Percentiles rank a stretch among this genome's conserved stretches.
phyloP scores from a whole-genome alignment of 2,113 vertebrate species.

The Calidris pygmaea region DNA sequence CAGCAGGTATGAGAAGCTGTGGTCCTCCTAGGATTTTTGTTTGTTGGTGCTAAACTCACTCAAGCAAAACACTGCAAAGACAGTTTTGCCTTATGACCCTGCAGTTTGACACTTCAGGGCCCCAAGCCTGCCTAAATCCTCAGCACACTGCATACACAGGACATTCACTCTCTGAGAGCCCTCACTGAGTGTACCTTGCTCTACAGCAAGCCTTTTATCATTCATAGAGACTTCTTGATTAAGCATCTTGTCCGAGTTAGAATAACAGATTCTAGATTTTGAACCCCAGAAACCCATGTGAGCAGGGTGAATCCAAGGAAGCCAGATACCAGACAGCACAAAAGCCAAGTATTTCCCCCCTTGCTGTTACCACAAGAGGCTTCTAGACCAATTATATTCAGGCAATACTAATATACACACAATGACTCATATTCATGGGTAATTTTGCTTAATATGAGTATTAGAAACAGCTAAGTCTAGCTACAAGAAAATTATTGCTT shows the following conservation, averaged over 20 bases:
- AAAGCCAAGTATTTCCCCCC: background rate
- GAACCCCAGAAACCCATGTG: background rate
- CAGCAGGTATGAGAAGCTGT: background rate
- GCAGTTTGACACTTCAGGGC: background rate
- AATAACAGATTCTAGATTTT: background rate
- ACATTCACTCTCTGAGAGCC: background rate
- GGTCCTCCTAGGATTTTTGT: background rate
- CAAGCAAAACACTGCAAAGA: background rate
- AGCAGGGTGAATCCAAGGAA: background rate
- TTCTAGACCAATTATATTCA: background rate
- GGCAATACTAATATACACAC: background rate
- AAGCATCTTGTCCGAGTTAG: background rate
- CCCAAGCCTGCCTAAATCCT: background rate
- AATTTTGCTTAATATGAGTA: background rate
- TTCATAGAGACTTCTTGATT: background rate
- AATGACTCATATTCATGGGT: background rate
- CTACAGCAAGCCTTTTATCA: background rate
- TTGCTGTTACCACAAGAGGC: background rate
- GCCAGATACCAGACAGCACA: accelerated
- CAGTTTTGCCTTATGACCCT: background rate
- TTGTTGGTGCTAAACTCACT: background rate
- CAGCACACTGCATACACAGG: background rate
- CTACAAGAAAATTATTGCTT: background rate
- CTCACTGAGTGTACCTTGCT: background rate
- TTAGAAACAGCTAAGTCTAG: background rate